phyloP scores from a whole-genome alignment of 2,888 invertebrate species.

The Crocallis elinguaria region DNA sequence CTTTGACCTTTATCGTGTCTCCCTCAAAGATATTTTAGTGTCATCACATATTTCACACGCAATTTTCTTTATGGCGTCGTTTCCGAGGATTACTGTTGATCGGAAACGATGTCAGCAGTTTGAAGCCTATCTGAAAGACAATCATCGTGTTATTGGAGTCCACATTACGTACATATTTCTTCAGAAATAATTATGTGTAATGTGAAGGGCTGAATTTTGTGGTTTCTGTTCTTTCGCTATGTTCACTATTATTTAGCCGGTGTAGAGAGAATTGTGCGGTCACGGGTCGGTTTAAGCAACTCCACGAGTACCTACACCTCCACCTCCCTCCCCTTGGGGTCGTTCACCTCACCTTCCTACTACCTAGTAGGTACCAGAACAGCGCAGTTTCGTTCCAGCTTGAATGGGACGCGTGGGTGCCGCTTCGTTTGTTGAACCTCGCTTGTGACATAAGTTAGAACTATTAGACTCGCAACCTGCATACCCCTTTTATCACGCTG shows the following conservation, averaged over 20 bases:
- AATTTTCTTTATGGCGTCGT: constrained; percentile 22
- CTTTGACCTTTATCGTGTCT: neutral
- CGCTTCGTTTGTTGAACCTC: constrained; percentile 50
- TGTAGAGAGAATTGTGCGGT: constrained; percentile 49
- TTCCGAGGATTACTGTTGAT: constrained; percentile 12
- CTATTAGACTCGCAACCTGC: constrained; percentile 11
- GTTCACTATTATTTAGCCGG: constrained; percentile 33
- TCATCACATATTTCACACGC: constrained; percentile 10
- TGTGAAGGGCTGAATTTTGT: neutral
- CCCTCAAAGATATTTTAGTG: constrained; percentile 8
- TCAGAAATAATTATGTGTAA: neutral
- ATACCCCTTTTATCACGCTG: constrained; percentile 18
- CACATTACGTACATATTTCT: neutral
- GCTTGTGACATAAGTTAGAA: constrained; percentile 39
- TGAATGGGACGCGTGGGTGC: constrained; percentile 67
- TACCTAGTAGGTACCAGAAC: constrained; percentile 49
- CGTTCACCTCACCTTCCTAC: constrained; percentile 66
- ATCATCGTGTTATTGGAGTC: neutral
- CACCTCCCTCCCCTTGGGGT: constrained; percentile 56
- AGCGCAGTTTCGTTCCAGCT: constrained; percentile 65
- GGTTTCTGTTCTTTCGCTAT: neutral
- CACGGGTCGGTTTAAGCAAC: constrained; percentile 70
- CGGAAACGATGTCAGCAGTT: constrained; percentile 9
- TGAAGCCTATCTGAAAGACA: neutral
- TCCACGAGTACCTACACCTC: constrained; percentile 58